Percentiles rank a stretch among this genome's conserved stretches.
These are phyloP conservation scores for Atta texana DNA, from an alignment of 1,140 invertebrate genomes.

Conservation along the genomic window DNA sequence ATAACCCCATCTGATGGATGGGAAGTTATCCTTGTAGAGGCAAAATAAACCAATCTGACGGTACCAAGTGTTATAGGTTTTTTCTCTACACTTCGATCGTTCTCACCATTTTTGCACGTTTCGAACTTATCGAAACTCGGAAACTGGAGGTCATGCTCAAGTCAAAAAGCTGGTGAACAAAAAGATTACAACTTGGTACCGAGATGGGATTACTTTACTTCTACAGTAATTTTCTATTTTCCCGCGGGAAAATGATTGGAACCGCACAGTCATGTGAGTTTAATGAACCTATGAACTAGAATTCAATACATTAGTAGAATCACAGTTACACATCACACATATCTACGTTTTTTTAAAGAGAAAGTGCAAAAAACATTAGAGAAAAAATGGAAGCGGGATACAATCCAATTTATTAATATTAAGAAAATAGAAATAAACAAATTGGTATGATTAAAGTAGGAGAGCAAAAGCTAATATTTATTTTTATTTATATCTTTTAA, in stretches of 20 bases:
- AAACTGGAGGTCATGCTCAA: neutral
- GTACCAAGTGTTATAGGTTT: neutral
- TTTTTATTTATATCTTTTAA: neutral
- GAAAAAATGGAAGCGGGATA: neutral
- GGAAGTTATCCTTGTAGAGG: neutral
- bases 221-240: slow-evolving; percentile 6
- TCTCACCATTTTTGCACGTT: neutral
- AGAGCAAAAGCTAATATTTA: neutral
- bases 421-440: neutral
- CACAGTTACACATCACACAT: neutral
- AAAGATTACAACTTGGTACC: neutral
- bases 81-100: neutral
- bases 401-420: neutral
- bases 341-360: neutral
- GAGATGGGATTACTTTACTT: slow-evolving; percentile 8
- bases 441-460: neutral
- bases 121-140: slow-evolving; percentile 17
- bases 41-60: neutral
- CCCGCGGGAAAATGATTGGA: neutral
- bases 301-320: neutral
- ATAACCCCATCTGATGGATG: neutral
- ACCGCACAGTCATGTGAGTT: neutral
- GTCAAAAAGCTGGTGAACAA: neutral
- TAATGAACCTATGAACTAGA: neutral
- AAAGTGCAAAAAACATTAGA: neutral